Base-by-base conservation (phyloP, 35 echinoderm and acorn worm species). In the Hemicentrotus pulcherrimus region DNA sequence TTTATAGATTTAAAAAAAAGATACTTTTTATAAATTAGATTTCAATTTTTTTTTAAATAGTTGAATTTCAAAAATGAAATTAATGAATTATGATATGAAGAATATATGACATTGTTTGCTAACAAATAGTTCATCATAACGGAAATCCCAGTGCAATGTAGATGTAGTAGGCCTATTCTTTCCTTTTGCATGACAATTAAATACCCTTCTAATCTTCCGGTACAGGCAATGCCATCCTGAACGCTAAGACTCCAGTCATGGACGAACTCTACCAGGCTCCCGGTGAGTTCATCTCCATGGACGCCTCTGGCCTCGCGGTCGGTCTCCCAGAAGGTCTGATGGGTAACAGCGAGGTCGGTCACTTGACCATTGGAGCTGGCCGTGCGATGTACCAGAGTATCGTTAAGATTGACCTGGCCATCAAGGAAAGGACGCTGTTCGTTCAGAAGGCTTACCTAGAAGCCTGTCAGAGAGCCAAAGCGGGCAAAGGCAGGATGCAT, bases 331-430 rank as follows among this genome's bases (percentile, higher is more conserved):
- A 97, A 19, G 98, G 98, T 9, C 95, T 99, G 28, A 99, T 99
- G 98, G 98, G 98, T 48, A 99, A 99, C 96, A 98, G 97, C 94
- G 98, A 99, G 89, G 98, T 99, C 28, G 98, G 98, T 91, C 98
- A 99, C 65, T 86, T 98, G 48, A 99, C 97, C 87, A 98, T 99
- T 41, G 98, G 98, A 28, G 96, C 97, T 88, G 98, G 98, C 1
- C 92, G 98, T 58, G 96, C 96, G 32, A 95, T 99, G 12, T 99
- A 99, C 71, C 98, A 99, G 98, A 95, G 95, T 48, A 99, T 99
- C 95, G 98, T 99, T 13, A 95, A 95, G 88, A 99, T 99, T 32
- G 92, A 99, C 88, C 60, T 97, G 50, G 91, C 97, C 0, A 95
- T 99, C 30, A 88, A 95, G 85, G 61, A 97, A 33, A 86, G 61